Conservation (phyloP, 1,140 invertebrate species). For the Conus betulinus region DNA sequence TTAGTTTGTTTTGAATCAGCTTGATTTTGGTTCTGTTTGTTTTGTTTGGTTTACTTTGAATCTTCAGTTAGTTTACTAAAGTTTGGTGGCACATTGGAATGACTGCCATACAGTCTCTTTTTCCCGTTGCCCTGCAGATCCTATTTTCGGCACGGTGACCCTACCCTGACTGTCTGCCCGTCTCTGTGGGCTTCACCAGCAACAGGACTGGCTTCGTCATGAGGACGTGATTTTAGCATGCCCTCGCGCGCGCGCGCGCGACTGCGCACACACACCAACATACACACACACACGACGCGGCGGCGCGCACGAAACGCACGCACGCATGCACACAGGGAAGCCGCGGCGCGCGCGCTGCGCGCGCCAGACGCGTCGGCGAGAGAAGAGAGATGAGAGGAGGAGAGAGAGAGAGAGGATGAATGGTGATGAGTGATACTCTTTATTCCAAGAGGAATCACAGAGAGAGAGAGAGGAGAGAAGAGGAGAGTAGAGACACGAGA, state of each 20-base stretch:
- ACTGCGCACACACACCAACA: background rate
- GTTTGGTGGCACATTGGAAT: too few relatives aligned
- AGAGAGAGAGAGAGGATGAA: too few relatives aligned
- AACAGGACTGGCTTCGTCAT: slow-evolving; percentile 48
- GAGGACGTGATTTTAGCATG: background rate
- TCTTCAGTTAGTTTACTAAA: background rate
- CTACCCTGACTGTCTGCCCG: slow-evolving; percentile 58
- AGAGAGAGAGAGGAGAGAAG: too few relatives aligned
- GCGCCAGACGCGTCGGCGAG: too few relatives aligned
- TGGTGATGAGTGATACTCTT: too few relatives aligned
- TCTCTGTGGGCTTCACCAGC: slow-evolving; percentile 48
- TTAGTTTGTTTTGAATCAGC: too few relatives aligned
- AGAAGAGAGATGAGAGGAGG: too few relatives aligned
- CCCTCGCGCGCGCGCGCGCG: background rate
- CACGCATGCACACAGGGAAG: background rate
- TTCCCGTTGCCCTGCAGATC: slow-evolving; percentile 37
- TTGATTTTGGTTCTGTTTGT: background rate
- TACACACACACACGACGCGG: slow-evolving; percentile 14
- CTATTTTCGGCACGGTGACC: slow-evolving; percentile 52
- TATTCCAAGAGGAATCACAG: too few relatives aligned
- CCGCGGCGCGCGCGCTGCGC: too few relatives aligned
- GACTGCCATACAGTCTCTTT: background rate
- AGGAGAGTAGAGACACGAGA: too few relatives aligned
- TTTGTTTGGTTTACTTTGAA: background rate
- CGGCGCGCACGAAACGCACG: background rate